A percentile compares a stretch with the other conserved stretches of the same genome.
Evolutionary conservation across 2,888 invertebrate species (phyloP).

Genomic region (Andrena hattorfiana): DNA sequence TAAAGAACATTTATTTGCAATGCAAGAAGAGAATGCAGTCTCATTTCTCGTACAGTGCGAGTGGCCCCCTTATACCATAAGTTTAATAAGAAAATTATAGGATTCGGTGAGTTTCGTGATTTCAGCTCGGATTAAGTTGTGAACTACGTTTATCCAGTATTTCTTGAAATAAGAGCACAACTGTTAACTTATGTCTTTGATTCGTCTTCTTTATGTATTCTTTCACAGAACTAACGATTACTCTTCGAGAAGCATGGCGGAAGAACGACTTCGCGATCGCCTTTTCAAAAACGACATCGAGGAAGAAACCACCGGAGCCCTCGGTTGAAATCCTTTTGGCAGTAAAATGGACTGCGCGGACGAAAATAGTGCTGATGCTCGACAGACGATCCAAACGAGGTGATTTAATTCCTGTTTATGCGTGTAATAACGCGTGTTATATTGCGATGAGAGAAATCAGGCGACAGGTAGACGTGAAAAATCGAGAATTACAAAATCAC

Average conservation of each 20-base stretch:
- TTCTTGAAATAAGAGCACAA: not conserved
- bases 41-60: too few relatives aligned
- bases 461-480: too few relatives aligned
- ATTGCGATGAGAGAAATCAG: too few relatives aligned
- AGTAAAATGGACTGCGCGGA: conserved; percentile 86
- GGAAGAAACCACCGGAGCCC: conserved; percentile 84
- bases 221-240: conserved; percentile 85
- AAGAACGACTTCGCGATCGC: conserved; percentile 86
- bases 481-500: too few relatives aligned
- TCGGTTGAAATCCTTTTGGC: conserved; percentile 86
- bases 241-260: conserved; percentile 86
- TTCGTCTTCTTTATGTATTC: conserved; percentile 3
- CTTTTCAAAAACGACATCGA: conserved; percentile 86
- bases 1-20: too few relatives aligned
- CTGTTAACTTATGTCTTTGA: not conserved
- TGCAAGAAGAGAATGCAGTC: too few relatives aligned
- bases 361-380: conserved; percentile 86
- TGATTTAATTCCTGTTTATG: conserved; percentile 74
- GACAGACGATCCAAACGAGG: conserved; percentile 87
- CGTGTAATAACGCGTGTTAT: not conserved
- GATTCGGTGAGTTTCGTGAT: too few relatives aligned
- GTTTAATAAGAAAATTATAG: too few relatives aligned
- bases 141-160: not conserved
- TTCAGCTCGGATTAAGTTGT: too few relatives aligned
- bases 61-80: too few relatives aligned